These are phyloP conservation scores for Chelonus insularis DNA, from an alignment of 1,140 invertebrate species.

Conservation along the genomic window DNA sequence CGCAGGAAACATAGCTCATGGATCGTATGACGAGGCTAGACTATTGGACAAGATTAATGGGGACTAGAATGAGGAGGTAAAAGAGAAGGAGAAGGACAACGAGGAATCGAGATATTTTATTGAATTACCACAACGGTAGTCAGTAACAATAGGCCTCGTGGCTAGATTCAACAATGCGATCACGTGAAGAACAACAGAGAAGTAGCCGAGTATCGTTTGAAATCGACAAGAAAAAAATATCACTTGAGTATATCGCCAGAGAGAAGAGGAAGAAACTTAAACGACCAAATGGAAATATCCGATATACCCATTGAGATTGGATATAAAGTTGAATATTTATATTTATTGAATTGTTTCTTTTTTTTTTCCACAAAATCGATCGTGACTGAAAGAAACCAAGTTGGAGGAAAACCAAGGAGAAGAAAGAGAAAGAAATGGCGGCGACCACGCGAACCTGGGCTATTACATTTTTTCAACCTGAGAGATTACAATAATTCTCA, in stretches of 20 bases:
- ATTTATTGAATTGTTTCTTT: not conserved
- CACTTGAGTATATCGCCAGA: not conserved
- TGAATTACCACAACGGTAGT: slow-evolving; percentile 24
- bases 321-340: not conserved
- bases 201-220: not conserved
- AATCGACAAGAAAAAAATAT: not conserved
- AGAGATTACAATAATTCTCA: slow-evolving; percentile 18
- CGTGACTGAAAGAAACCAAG: slow-evolving; percentile 1
- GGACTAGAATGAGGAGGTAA: not conserved
- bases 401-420: not conserved
- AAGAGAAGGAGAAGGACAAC: not conserved
- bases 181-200: slow-evolving; percentile 11
- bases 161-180: slow-evolving; percentile 23
- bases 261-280: not conserved
- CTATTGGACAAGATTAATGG: slow-evolving; percentile 31
- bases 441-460: slow-evolving; percentile 16
- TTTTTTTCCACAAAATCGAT: not conserved
- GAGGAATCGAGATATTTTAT: slow-evolving; percentile 25
- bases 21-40: slow-evolving; percentile 27
- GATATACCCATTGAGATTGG: not conserved
- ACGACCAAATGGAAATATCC: not conserved
- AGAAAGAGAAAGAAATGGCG: not conserved
- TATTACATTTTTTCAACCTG: not conserved
- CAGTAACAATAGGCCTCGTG: slow-evolving; percentile 26
- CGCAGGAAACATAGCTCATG: slow-evolving; percentile 29